Evolutionary conservation across 2,113 vertebrate species (phyloP), one percentile per base, ranked within the genome.

Genomic region (Xiphophorus couchianus): DNA sequence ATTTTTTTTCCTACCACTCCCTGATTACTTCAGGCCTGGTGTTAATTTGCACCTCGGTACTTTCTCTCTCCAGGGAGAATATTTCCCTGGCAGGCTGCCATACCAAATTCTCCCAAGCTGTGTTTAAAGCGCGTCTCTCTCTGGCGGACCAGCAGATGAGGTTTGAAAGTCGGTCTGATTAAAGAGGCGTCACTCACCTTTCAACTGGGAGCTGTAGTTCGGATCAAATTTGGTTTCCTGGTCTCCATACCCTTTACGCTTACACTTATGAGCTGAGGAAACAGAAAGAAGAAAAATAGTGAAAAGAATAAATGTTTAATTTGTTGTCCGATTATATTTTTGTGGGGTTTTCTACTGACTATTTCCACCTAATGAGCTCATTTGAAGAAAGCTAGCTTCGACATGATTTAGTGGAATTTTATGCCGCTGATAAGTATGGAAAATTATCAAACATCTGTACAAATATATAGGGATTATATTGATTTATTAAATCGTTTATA

Each of bases 201-300:
- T 95, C 39, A 95, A 88, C 7, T 88, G 90, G 71, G 69, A 82
- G 77, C 94, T 94, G 87, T 94, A 95, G 42, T 2, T n/a, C 0
- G 0, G 0, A 62, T 92, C 22, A 0, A 91, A 76, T 9, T 42
- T 71, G 30, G 73, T 62, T 2, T 94, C 94, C 37, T 85, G 90
- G 0, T 95, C 94, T 60, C 78, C 69, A 30, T 69, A 30, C 9
- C 22, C 5, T 8, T 0, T 65, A 0, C 1, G 35, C 69, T 84
- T 91, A 87, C 94, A 95, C 62, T 91, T 95, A 8, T 92, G 84
- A 73, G 94, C 95, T 95, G 79, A 62, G 61, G 37, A 82, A 30
- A 77, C 4, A 82, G 11, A 86, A 10, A 66, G 12, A 25, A 4
- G 27, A 13, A 8, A 39, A 7, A 27, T 35, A 17, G 5, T 19